Evolutionary conservation across 2,888 invertebrate genomes (phyloP).

Genomic region (Ophraella communa): DNA sequence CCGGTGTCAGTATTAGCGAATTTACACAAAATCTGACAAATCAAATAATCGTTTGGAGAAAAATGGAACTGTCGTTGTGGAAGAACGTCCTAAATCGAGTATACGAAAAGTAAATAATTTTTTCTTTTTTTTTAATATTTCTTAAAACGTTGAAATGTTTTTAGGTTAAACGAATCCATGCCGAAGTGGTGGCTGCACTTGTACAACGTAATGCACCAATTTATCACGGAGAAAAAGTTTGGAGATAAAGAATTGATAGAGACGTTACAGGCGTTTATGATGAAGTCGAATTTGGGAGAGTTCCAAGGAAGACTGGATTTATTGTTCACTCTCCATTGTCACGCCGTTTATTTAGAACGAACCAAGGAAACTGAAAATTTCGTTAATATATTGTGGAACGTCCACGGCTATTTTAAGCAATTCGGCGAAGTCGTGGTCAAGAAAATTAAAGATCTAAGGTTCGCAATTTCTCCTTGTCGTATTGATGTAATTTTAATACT

Average conservation of each 20-base stretch:
- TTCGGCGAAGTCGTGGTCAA: constrained; percentile 71
- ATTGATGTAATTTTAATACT: too few relatives aligned
- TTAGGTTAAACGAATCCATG: constrained; percentile 70
- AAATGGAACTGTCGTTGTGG: constrained; percentile 88
- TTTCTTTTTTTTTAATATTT: not conserved
- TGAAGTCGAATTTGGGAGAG: constrained; percentile 83
- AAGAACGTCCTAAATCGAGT: constrained; percentile 78
- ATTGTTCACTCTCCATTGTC: constrained; percentile 81
- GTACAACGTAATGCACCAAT: constrained; percentile 74
- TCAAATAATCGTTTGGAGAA: constrained; percentile 89
- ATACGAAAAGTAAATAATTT: constrained; percentile 64
- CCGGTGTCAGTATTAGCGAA: constrained; percentile 79
- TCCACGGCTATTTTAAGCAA: constrained; percentile 84
- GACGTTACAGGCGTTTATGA: constrained; percentile 82
- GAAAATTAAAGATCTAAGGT: constrained; percentile 67
- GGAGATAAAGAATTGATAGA: constrained; percentile 61
- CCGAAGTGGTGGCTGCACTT: constrained; percentile 92
- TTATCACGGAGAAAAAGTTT: constrained; percentile 57
- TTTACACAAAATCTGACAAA: constrained; percentile 77
- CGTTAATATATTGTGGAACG: constrained; percentile 77
- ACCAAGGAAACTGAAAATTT: constrained; percentile 61
- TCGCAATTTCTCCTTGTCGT: too few relatives aligned
- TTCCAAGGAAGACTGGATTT: constrained; percentile 80
- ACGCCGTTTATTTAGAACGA: constrained; percentile 66
- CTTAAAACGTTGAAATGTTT: constrained; percentile 36